phyloP scores from a whole-genome alignment of 2,888 invertebrate species.

The Atrina japonica region DNA sequence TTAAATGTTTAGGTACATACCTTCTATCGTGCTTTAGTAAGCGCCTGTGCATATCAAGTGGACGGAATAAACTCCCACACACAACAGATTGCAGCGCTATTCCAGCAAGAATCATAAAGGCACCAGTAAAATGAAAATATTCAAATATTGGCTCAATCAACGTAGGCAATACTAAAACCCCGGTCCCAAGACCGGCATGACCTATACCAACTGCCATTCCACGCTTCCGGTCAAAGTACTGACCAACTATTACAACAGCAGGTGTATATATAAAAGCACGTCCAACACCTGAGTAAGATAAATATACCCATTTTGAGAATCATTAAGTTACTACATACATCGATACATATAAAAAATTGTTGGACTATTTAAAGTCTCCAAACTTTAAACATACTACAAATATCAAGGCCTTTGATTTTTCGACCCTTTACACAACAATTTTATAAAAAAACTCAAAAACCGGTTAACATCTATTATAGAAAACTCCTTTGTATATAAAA shows the following conservation, averaged over 20 bases:
- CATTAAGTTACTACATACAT: too few relatives aligned
- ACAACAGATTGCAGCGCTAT: slow-evolving; percentile 51
- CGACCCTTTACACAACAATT: too few relatives aligned
- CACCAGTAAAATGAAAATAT: slow-evolving; percentile 49
- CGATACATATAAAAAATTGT: too few relatives aligned
- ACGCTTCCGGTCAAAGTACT: slow-evolving; percentile 55
- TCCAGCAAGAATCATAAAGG: slow-evolving; percentile 54
- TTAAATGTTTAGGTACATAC: too few relatives aligned
- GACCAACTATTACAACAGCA: slow-evolving; percentile 52
- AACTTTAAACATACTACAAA: too few relatives aligned
- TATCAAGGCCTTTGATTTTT: too few relatives aligned
- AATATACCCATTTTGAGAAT: too few relatives aligned
- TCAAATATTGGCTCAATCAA: slow-evolving; percentile 53
- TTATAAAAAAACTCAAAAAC: too few relatives aligned
- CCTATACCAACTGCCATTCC: slow-evolving; percentile 53
- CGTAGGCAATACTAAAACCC: slow-evolving; percentile 54
- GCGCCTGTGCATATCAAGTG: slow-evolving; percentile 28
- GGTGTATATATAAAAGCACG: slow-evolving; percentile 55
- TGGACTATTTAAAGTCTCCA: too few relatives aligned
- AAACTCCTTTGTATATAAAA: too few relatives aligned
- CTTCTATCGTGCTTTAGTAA: too few relatives aligned
- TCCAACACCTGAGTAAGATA: slow-evolving; percentile 51
- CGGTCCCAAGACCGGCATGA: slow-evolving; percentile 58
- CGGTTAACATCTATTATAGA: too few relatives aligned
- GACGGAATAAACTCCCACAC: slow-evolving; percentile 49